A percentile compares a stretch with the other conserved stretches of the same genome.
These are phyloP conservation scores for Drosophila quasianomalipes DNA, from an alignment of 2,888 invertebrate genomes.

Conservation along the genomic window DNA sequence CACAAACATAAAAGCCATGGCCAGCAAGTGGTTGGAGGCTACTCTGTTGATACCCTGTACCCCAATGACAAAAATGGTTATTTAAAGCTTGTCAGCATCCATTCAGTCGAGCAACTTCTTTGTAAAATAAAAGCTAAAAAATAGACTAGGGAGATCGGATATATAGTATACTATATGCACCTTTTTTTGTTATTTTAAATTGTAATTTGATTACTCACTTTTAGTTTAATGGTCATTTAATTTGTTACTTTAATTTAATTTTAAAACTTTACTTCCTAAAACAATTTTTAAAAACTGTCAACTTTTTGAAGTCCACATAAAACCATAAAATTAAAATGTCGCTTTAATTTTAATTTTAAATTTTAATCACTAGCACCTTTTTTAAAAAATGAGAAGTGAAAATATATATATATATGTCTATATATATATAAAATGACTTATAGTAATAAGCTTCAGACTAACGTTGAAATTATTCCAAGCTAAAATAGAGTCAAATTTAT, in stretches of 20 bases:
- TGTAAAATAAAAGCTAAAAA: background rate
- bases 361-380: background rate
- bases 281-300: background rate
- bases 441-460: background rate
- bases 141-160: background rate
- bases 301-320: background rate
- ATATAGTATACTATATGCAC: background rate
- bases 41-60: constrained; percentile 3
- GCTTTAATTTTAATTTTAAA: background rate
- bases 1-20: constrained; percentile 31
- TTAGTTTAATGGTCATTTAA: no score
- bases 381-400: no score
- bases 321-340: background rate
- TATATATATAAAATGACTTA: background rate
- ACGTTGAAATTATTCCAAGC: background rate
- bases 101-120: background rate
- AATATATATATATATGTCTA: background rate
- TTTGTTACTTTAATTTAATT: background rate
- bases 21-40: constrained; percentile 24
- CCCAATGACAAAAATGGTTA: background rate
- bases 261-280: background rate
- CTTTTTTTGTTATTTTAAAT: no score
- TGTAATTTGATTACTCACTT: no score
- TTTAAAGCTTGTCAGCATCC: background rate
- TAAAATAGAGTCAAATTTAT: background rate